These are phyloP conservation scores for Tetranychus truncatus DNA, from an alignment of 2,888 invertebrate species.

Conservation along the genomic window DNA sequence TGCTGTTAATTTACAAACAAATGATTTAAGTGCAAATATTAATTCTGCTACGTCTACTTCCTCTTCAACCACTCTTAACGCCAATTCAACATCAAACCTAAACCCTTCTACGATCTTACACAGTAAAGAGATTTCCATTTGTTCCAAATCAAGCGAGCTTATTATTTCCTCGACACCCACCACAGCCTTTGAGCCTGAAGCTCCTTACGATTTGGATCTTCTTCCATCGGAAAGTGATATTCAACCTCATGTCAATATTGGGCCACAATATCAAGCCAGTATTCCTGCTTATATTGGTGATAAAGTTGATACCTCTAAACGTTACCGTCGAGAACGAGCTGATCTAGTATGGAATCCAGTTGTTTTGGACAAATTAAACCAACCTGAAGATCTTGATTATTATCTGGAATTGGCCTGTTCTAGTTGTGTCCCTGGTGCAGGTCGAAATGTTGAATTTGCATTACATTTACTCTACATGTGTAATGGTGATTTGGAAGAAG, in stretches of 20 bases:
- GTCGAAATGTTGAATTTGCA: conserved; percentile 79
- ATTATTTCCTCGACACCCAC: conserved; percentile 9
- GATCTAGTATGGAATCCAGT: conserved; percentile 22
- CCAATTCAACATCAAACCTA: not conserved
- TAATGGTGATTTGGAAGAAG: conserved; percentile 63
- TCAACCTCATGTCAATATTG: conserved; percentile 55
- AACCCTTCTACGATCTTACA: not conserved
- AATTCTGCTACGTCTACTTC: not conserved
- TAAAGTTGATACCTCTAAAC: conserved; percentile 10
- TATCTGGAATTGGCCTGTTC: conserved; percentile 89
- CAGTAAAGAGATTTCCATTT: not conserved
- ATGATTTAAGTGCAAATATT: not conserved
- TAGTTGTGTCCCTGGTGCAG: conserved; percentile 79
- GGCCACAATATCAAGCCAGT: conserved; percentile 63
- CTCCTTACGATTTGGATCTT: not conserved
- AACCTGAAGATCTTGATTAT: conserved; percentile 44
- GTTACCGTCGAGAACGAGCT: conserved; percentile 42
- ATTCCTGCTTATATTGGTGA: conserved; percentile 41
- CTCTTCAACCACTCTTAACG: not conserved
- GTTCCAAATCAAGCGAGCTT: not conserved
- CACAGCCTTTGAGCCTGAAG: conserved; percentile 11
- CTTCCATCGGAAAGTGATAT: conserved; percentile 13
- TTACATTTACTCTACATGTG: conserved; percentile 70
- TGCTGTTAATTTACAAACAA: not conserved
- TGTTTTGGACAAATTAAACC: conserved; percentile 5